Conservation (phyloP, 1,140 invertebrate genomes). For the Ditylenchus dipsaci region DNA sequence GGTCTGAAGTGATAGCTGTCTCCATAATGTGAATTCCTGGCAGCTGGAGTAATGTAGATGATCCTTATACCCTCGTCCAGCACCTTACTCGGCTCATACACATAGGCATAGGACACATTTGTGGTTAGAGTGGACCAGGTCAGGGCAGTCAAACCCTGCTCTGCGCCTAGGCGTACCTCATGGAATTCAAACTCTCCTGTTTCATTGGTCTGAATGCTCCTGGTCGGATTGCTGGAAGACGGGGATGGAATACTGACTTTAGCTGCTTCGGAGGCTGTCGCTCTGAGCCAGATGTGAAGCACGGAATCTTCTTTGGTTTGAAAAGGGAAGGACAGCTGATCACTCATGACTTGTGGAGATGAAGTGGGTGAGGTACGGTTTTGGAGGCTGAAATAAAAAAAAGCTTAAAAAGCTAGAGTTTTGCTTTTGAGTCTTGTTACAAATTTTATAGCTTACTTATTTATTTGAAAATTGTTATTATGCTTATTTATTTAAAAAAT, state of each 20-base stretch:
- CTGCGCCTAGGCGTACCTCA: conserved; percentile 2
- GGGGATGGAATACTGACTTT: not conserved
- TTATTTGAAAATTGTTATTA: too few relatives aligned
- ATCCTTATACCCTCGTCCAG: conserved; percentile 15
- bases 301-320: not conserved
- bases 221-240: conserved; percentile 4
- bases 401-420: too few relatives aligned
- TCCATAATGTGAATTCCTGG: conserved; percentile 9
- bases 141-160: conserved; percentile 4
- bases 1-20: conserved; percentile 26
- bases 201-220: conserved; percentile 9
- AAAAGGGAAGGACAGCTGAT: too few relatives aligned
- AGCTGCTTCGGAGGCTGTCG: not conserved
- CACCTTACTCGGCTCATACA: conserved; percentile 19
- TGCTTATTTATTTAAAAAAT: too few relatives aligned
- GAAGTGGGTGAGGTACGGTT: too few relatives aligned
- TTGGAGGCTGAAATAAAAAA: too few relatives aligned
- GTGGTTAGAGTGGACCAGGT: conserved; percentile 9
- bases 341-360: too few relatives aligned
- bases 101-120: conserved; percentile 20
- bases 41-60: conserved; percentile 5
- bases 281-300: conserved; percentile 22
- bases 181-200: conserved; percentile 14
- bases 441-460: too few relatives aligned
- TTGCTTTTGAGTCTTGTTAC: too few relatives aligned